Percentiles rank a stretch among this genome's conserved stretches.
These are phyloP conservation scores for Fulmarus glacialis DNA, from an alignment of 2,113 vertebrate species.

Conservation along the genomic window DNA sequence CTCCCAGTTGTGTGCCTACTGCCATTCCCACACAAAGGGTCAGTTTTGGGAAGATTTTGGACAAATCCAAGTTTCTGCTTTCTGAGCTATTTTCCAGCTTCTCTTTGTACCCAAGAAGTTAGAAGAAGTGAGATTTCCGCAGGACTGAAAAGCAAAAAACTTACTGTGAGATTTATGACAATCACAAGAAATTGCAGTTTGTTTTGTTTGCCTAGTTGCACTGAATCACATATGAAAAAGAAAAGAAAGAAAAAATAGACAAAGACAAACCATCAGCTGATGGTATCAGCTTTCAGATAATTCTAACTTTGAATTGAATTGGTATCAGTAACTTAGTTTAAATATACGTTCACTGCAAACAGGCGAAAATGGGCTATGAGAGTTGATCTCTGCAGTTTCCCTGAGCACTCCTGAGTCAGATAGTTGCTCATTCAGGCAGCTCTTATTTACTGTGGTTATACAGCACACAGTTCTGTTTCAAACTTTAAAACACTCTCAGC, in stretches of 20 bases:
- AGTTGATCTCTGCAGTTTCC: not conserved
- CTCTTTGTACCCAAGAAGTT: not conserved
- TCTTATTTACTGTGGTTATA: not conserved
- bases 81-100: not conserved
- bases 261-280: not conserved
- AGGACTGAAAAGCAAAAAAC: not conserved
- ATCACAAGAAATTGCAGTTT: not conserved
- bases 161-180: not conserved
- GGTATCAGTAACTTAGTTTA: not conserved
- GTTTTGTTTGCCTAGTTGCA: not conserved
- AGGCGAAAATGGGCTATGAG: not conserved
- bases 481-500: not conserved
- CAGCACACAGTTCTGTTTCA: fast-evolving
- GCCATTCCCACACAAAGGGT: not conserved
- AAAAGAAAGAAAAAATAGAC: not conserved
- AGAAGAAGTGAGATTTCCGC: not conserved
- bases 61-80: not conserved
- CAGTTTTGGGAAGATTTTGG: not conserved
- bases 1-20: not conserved
- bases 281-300: not conserved
- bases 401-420: not conserved
- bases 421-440: not conserved
- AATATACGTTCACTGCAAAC: not conserved
- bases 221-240: not conserved
- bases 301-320: not conserved